A percentile compares a stretch with the other conserved stretches of the same genome.
These are phyloP conservation scores for Artemia sinica DNA, from an alignment of 2,888 invertebrate genomes.

Conservation along the genomic window DNA sequence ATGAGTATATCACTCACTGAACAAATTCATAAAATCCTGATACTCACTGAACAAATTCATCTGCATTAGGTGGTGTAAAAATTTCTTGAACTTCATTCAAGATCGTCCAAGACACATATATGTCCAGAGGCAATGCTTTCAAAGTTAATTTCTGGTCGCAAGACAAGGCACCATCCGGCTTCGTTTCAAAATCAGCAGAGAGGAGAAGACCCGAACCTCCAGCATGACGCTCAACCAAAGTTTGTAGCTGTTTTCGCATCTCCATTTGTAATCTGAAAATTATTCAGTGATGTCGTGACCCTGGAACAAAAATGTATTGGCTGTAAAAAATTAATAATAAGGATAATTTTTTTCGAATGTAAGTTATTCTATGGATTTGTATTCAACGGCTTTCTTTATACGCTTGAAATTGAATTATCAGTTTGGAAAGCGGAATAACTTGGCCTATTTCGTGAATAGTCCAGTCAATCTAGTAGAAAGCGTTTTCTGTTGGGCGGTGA, in stretches of 20 bases:
- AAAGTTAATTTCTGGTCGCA: constrained; percentile 1
- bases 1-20: not conserved
- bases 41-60: not conserved
- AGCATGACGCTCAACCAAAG: not conserved
- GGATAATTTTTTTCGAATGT: no score
- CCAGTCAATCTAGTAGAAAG: no score
- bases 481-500: no score
- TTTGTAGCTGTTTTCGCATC: no score
- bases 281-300: not conserved
- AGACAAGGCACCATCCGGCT: not conserved
- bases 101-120: constrained; percentile 1
- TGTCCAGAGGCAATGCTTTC: not conserved
- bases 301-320: not conserved
- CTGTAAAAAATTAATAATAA: no score
- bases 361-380: no score
- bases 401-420: no score
- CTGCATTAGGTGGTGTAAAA: not conserved
- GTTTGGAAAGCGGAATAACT: no score
- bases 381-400: no score
- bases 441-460: no score
- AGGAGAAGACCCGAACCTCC: not conserved
- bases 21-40: not conserved
- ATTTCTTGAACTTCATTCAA: not conserved
- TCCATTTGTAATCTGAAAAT: constrained; percentile 2
- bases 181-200: constrained; percentile 1